A percentile compares a stretch with the other conserved stretches of the same genome.
Conservation (phyloP, 2,888 invertebrate genomes). For the Drosophila diplacantha region DNA sequence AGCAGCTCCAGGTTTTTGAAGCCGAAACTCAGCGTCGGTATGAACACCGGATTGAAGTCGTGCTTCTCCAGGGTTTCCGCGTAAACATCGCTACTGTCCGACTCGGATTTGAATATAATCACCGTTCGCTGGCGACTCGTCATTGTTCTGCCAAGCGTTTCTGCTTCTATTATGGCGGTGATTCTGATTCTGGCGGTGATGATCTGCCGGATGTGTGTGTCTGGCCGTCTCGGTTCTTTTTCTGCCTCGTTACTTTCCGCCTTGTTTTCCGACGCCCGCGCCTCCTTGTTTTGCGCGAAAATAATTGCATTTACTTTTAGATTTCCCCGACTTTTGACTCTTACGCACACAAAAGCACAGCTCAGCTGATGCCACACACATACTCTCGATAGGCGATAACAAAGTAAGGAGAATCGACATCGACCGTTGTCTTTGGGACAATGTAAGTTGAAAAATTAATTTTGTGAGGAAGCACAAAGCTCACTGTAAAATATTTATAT, state of each 20-base stretch:
- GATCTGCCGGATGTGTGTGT: constrained; percentile 4
- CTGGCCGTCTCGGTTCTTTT: constrained; percentile 8
- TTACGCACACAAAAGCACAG: background rate
- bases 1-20: constrained; percentile 79
- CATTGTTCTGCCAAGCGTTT: constrained; percentile 34
- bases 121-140: constrained; percentile 67
- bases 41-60: constrained; percentile 78
- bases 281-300: constrained; percentile 13
- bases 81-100: constrained; percentile 78
- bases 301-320: constrained; percentile 39
- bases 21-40: constrained; percentile 79
- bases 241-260: constrained; percentile 15
- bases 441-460: no score
- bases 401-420: no score
- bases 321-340: constrained; percentile 8
- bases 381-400: background rate
- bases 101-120: constrained; percentile 77
- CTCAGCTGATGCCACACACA: background rate
- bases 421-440: no score
- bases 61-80: constrained; percentile 77
- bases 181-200: background rate
- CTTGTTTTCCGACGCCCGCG: constrained; percentile 16
- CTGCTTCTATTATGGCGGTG: background rate
- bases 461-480: no score
- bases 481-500: no score